These are phyloP conservation scores for Lochmaea crataegi DNA, from an alignment of 2,888 invertebrate genomes.

Conservation along the genomic window DNA sequence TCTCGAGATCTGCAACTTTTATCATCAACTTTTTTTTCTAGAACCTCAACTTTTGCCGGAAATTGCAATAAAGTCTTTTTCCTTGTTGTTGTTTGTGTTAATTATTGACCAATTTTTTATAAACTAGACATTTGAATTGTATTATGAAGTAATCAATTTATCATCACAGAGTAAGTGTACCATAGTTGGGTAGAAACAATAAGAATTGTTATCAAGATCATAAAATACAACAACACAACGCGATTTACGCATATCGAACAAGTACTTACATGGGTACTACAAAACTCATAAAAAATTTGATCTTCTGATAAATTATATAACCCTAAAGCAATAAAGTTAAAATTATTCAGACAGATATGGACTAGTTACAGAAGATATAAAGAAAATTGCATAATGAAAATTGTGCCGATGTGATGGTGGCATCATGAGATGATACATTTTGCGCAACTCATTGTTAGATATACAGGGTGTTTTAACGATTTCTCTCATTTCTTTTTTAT, in stretches of 20 bases:
- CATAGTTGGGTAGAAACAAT: background rate
- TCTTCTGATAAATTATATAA: constrained; percentile 31
- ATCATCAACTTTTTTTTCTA: too few relatives aligned
- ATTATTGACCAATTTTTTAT: background rate
- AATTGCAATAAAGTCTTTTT: too few relatives aligned
- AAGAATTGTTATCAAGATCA: background rate
- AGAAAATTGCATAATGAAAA: too few relatives aligned
- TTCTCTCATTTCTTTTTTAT: too few relatives aligned
- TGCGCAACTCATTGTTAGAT: too few relatives aligned
- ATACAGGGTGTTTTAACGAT: too few relatives aligned
- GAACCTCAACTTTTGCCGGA: too few relatives aligned
- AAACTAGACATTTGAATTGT: background rate
- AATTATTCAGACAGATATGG: background rate
- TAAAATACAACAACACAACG: background rate
- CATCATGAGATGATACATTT: too few relatives aligned
- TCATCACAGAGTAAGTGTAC: background rate
- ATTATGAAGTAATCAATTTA: background rate
- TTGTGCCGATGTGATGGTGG: too few relatives aligned
- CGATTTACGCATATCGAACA: background rate
- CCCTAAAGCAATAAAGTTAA: constrained; percentile 20
- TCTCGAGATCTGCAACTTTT: too few relatives aligned
- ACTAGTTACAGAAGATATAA: background rate
- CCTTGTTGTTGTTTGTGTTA: too few relatives aligned
- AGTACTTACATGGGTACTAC: constrained; percentile 4
- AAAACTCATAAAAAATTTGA: constrained; percentile 12